These are phyloP conservation scores for Sprattus sprattus DNA, from an alignment of 2,113 vertebrate genomes.

Conservation along the genomic window DNA sequence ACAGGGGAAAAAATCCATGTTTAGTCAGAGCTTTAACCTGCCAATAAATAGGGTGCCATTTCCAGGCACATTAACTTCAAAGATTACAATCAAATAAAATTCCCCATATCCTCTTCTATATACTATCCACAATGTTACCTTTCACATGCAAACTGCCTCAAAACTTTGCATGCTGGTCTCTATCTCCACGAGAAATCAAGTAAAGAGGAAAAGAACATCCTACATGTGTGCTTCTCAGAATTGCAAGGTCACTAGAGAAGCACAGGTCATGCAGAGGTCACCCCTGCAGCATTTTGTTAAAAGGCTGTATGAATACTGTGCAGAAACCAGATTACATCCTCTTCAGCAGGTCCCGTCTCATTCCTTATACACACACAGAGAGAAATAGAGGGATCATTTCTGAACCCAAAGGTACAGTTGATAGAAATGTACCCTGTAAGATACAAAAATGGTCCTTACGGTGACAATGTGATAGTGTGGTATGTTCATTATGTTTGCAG, in stretches of 20 bases:
- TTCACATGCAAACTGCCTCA: neutral
- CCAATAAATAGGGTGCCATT: neutral
- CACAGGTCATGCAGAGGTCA: neutral
- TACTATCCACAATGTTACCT: neutral
- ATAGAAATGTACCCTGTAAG: too few relatives aligned
- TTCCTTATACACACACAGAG: slow-evolving; percentile 3
- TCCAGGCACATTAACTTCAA: neutral
- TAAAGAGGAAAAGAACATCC: neutral
- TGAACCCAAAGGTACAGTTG: too few relatives aligned
- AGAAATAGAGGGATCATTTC: too few relatives aligned
- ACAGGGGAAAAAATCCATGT: neutral
- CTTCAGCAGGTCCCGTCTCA: neutral
- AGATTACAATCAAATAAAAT: neutral
- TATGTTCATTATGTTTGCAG: too few relatives aligned
- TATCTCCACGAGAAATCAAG: neutral
- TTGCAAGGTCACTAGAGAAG: neutral
- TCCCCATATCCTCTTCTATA: neutral
- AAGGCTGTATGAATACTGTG: neutral
- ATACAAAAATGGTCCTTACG: too few relatives aligned
- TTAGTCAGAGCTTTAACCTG: neutral
- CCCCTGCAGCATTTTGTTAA: neutral
- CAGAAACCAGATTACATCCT: neutral
- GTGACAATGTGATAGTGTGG: too few relatives aligned
- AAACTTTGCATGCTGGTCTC: neutral
- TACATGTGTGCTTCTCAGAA: neutral